A percentile compares a stretch with the other conserved stretches of the same genome.
phyloP scores from a whole-genome alignment of 1,140 invertebrate genomes.

The Triops longicaudatus region DNA sequence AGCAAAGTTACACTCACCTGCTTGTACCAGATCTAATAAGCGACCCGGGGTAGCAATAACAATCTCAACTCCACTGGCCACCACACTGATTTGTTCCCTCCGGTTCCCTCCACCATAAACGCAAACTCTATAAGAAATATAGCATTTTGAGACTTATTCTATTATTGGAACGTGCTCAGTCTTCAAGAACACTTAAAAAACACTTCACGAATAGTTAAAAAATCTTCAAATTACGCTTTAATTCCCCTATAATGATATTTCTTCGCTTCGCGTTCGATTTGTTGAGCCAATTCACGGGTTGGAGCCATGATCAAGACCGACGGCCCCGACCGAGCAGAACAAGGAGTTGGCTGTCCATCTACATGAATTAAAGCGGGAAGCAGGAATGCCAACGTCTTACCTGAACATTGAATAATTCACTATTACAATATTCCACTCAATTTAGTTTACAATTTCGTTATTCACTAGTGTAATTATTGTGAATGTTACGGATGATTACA shows the following conservation, averaged over 20 bases:
- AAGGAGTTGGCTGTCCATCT: constrained; percentile 61
- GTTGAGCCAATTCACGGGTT: constrained; percentile 79
- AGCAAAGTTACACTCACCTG: constrained; percentile 37
- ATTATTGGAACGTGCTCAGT: too few relatives aligned
- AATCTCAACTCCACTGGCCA: constrained; percentile 69
- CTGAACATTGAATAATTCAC: constrained; percentile 38
- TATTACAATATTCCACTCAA: too few relatives aligned
- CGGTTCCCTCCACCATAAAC: constrained; percentile 76
- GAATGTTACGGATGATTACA: too few relatives aligned
- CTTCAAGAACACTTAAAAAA: too few relatives aligned
- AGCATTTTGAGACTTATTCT: too few relatives aligned
- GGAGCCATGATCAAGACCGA: constrained; percentile 80
- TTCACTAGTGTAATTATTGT: too few relatives aligned
- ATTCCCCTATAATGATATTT: constrained; percentile 79
- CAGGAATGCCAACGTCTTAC: constrained; percentile 82
- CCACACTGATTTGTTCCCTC: constrained; percentile 59
- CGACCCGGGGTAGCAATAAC: constrained; percentile 84
- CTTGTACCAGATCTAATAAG: constrained; percentile 65
- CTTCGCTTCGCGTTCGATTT: constrained; percentile 79
- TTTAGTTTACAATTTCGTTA: too few relatives aligned
- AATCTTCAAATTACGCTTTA: constrained; percentile 51
- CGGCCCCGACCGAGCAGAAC: constrained; percentile 61
- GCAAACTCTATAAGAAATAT: constrained; percentile 52
- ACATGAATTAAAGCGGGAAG: constrained; percentile 84
- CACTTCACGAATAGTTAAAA: constrained; percentile 27